These are phyloP conservation scores for Diorhabda elongata DNA, from an alignment of 1,140 invertebrate genomes.

Conservation along the genomic window DNA sequence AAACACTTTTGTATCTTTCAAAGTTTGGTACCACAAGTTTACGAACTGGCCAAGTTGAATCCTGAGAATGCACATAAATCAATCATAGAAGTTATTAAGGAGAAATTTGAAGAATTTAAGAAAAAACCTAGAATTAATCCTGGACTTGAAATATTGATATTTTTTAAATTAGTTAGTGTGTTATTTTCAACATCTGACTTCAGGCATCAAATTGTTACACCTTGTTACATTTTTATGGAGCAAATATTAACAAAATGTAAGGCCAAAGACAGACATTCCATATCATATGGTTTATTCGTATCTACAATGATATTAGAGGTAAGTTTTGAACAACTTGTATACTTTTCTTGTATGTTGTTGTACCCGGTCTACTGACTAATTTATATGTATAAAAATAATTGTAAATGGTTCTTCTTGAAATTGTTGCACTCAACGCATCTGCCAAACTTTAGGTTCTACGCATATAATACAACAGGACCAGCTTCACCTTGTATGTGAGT, in stretches of 20 bases:
- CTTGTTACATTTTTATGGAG: slow-evolving; percentile 75
- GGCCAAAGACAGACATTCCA: slow-evolving; percentile 60
- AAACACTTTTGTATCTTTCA: slow-evolving; percentile 59
- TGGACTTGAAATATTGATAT: slow-evolving; percentile 67
- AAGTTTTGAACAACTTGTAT: slow-evolving; percentile 31
- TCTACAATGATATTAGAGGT: slow-evolving; percentile 70
- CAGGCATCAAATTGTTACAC: slow-evolving; percentile 79
- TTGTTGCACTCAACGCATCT: too few relatives aligned
- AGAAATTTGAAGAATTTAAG: slow-evolving; percentile 67
- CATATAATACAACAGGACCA: too few relatives aligned
- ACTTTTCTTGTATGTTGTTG: slow-evolving; percentile 12
- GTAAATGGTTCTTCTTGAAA: too few relatives aligned
- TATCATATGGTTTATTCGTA: slow-evolving; percentile 76
- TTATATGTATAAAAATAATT: too few relatives aligned
- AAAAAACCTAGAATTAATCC: slow-evolving; percentile 62
- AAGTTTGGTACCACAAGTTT: slow-evolving; percentile 64
- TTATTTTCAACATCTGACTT: slow-evolving; percentile 88
- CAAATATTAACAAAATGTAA: slow-evolving; percentile 67
- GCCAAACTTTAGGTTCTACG: too few relatives aligned
- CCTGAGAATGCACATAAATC: slow-evolving; percentile 61
- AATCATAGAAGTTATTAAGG: slow-evolving; percentile 65
- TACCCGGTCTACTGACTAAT: too few relatives aligned
- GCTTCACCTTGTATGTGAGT: too few relatives aligned
- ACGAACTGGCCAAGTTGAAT: slow-evolving; percentile 67
- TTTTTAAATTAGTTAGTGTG: slow-evolving; percentile 72